Evolutionary conservation across 2,888 invertebrate genomes (phyloP).

Genomic region (Chalcis sispes): DNA sequence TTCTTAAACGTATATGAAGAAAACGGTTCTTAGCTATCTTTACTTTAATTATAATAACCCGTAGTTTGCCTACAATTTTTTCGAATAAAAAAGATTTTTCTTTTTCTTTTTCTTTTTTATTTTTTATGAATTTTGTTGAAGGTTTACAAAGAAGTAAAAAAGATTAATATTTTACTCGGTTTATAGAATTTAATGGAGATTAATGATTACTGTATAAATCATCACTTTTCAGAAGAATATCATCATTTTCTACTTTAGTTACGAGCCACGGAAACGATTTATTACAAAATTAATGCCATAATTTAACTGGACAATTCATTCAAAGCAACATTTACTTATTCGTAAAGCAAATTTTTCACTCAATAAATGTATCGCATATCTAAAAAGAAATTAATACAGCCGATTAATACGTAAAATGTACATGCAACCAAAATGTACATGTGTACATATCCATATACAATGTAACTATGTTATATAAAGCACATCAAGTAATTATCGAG

Average conservation of each 20-base stretch:
- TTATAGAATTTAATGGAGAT: not conserved
- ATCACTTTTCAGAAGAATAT: not conserved
- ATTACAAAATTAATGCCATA: not conserved
- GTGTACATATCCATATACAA: not conserved
- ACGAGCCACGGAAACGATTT: not conserved
- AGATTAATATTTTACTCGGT: not conserved
- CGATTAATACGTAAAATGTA: not conserved
- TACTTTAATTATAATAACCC: no score
- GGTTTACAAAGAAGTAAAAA: no score
- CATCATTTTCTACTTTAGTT: not conserved
- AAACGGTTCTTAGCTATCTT: not conserved
- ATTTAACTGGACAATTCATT: not conserved
- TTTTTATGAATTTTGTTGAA: no score
- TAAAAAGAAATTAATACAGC: no score
- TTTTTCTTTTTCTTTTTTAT: no score
- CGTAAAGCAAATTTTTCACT: not conserved
- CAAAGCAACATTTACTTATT: not conserved
- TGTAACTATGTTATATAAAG: not conserved
- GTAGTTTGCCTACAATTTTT: no score
- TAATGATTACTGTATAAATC: conserved; percentile 25
- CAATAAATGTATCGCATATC: no score
- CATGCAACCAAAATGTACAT: not conserved
- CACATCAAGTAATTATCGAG: not conserved
- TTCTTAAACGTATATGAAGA: not conserved
- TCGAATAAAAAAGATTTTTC: not conserved